These are phyloP conservation scores for Tyrophagus putrescentiae DNA, from an alignment of 1,140 invertebrate genomes.

Conservation along the genomic window DNA sequence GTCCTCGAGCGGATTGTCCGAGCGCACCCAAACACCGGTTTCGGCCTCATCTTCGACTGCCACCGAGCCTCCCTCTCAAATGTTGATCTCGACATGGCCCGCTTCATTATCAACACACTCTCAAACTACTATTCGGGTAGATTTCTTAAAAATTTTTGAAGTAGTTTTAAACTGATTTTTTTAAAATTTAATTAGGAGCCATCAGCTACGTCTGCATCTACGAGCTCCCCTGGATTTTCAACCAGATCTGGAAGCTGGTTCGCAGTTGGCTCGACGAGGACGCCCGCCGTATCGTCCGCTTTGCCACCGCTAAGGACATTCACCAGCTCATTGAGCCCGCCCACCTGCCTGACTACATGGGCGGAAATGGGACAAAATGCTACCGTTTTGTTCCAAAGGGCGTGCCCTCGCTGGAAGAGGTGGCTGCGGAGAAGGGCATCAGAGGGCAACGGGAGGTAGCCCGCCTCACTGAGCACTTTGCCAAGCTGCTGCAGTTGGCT, in stretches of 20 bases:
- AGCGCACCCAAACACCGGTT: conserved; percentile 5
- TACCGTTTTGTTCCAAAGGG: conserved; percentile 22
- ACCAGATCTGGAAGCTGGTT: conserved; percentile 21
- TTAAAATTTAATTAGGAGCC: conserved; percentile 12
- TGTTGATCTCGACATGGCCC: conserved; percentile 20
- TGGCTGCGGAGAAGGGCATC: background rate
- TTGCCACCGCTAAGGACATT: conserved; percentile 8
- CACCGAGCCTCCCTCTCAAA: conserved; percentile 15
- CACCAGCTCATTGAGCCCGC: background rate
- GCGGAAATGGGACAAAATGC: conserved; percentile 13
- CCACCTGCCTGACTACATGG: conserved; percentile 21
- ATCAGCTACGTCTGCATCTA: conserved; percentile 10
- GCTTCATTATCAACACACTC: conserved; percentile 18
- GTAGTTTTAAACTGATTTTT: background rate
- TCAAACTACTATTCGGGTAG: conserved; percentile 18
- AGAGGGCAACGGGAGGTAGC: background rate
- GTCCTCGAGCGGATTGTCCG: conserved; percentile 12
- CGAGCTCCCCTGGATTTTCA: conserved; percentile 24
- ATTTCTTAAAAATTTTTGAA: background rate
- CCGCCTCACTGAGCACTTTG: conserved; percentile 6
- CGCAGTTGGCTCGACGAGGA: conserved; percentile 17
- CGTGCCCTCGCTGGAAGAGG: conserved; percentile 19
- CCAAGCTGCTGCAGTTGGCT: conserved; percentile 9
- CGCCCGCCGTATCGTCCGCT: conserved; percentile 9
- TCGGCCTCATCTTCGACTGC: conserved; percentile 18